Evolutionary conservation across 2,113 vertebrate species (phyloP).

Genomic region (Charadrius vociferus): DNA sequence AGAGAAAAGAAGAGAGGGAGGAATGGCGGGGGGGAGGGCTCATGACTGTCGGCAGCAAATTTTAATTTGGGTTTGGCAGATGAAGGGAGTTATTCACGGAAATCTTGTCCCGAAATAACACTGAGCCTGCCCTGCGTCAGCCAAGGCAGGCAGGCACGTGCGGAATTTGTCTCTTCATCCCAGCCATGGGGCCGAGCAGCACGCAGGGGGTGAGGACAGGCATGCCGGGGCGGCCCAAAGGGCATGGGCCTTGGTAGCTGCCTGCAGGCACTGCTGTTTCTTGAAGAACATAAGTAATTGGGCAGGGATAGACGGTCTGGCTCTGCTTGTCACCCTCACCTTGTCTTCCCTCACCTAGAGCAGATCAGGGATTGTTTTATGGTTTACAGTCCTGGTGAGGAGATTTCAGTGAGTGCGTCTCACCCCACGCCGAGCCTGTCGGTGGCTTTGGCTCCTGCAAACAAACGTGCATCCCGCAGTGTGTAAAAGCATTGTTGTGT

Average conservation of each 20-base stretch:
- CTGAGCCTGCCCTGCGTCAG: background rate
- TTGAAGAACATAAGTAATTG: background rate
- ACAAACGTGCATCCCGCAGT: background rate
- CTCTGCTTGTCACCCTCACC: background rate
- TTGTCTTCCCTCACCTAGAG: background rate
- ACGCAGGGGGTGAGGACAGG: accelerated
- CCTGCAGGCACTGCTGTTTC: background rate
- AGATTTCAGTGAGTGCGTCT: background rate
- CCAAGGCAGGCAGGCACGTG: background rate
- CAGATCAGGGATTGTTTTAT: background rate
- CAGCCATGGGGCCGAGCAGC: background rate
- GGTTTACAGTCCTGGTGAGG: background rate
- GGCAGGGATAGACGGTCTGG: background rate
- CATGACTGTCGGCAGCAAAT: background rate
- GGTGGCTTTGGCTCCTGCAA: background rate
- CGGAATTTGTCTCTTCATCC: background rate
- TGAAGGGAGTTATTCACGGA: background rate
- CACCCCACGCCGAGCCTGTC: accelerated
- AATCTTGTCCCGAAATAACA: background rate
- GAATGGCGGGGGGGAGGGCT: background rate
- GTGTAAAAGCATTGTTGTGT: background rate
- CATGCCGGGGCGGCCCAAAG: background rate
- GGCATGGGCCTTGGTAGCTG: background rate
- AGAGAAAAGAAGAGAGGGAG: background rate
- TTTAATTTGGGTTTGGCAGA: constrained; percentile 17